These are phyloP conservation scores for Cyphotilapia sp. DNA, from an alignment of 2,113 vertebrate genomes.

Conservation along the genomic window DNA sequence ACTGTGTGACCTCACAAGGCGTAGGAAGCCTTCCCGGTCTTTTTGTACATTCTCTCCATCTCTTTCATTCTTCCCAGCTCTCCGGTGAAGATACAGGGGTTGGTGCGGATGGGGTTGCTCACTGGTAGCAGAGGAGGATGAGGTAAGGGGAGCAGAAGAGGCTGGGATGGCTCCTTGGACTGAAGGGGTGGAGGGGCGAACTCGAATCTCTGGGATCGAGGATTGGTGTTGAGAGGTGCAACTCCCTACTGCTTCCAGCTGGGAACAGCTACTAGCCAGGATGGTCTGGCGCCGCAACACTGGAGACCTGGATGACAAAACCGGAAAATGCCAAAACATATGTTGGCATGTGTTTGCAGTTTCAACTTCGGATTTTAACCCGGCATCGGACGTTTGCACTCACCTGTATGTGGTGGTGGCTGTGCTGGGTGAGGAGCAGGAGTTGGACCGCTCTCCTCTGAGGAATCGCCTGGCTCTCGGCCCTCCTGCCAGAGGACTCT, in stretches of 20 bases:
- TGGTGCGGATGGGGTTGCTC: constrained; percentile 12
- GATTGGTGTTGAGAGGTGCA: constrained; percentile 54
- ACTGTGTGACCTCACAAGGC: constrained; percentile 81
- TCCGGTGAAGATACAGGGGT: constrained; percentile 60
- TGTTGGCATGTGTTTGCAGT: not conserved
- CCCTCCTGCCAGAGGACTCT: constrained; percentile 67
- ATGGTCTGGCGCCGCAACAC: constrained; percentile 67
- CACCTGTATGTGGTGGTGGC: constrained; percentile 69
- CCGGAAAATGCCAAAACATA: not conserved
- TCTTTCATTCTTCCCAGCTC: constrained; percentile 50
- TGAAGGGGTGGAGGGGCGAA: constrained; percentile 59
- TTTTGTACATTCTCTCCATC: constrained; percentile 41
- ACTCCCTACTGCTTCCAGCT: constrained; percentile 75
- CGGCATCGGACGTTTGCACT: not conserved
- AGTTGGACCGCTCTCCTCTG: constrained; percentile 85
- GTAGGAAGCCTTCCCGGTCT: constrained; percentile 42
- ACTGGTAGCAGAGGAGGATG: not conserved
- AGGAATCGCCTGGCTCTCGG: constrained; percentile 71
- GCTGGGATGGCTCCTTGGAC: constrained; percentile 18
- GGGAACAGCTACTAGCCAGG: constrained; percentile 85
- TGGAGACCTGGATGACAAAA: constrained; percentile 62
- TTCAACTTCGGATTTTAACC: not conserved
- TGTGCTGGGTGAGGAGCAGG: constrained; percentile 85
- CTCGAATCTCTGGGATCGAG: constrained; percentile 77
- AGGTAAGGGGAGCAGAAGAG: not conserved